Conservation (phyloP, 2,113 vertebrate genomes). For the Struthidea cinerea region DNA sequence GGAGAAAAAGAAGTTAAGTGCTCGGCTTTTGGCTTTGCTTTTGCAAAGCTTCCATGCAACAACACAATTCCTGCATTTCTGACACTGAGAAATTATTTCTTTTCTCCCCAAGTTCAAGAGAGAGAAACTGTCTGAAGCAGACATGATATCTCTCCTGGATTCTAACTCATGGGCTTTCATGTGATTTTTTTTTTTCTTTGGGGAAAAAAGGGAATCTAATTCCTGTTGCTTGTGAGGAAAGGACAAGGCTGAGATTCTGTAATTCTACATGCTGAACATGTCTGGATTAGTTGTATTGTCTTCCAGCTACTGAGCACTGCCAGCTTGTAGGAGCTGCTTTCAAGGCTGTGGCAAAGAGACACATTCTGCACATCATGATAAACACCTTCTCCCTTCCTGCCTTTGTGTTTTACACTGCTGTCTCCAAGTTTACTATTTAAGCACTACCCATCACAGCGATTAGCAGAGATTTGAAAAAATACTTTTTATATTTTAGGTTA, state of each 20-base stretch:
- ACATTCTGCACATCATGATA: not conserved
- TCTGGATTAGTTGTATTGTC: conserved; percentile 24
- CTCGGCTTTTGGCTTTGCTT: not conserved
- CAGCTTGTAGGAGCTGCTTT: conserved; percentile 5
- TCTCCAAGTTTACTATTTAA: not conserved
- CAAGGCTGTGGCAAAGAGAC: not conserved
- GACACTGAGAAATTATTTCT: not conserved
- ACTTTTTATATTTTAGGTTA: not conserved
- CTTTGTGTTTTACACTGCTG: not conserved
- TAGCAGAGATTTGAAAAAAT: not conserved
- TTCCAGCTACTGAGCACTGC: not conserved
- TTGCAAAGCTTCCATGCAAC: not conserved
- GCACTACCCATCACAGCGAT: not conserved
- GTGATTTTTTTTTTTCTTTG: not conserved
- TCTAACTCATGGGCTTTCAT: not conserved
- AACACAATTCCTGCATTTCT: not conserved
- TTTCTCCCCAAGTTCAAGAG: not conserved
- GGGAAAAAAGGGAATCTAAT: not conserved
- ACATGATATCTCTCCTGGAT: not conserved
- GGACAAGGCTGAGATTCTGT: not conserved
- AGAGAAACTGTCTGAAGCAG: not conserved
- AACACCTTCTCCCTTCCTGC: not conserved
- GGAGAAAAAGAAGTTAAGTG: not conserved
- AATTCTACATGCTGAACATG: conserved; percentile 13
- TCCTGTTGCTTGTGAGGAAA: not conserved